Evolutionary conservation across 2,888 invertebrate genomes (phyloP), one percentile per base, ranked within the genome.

Genomic region (Exephanes ischioxanthus): DNA sequence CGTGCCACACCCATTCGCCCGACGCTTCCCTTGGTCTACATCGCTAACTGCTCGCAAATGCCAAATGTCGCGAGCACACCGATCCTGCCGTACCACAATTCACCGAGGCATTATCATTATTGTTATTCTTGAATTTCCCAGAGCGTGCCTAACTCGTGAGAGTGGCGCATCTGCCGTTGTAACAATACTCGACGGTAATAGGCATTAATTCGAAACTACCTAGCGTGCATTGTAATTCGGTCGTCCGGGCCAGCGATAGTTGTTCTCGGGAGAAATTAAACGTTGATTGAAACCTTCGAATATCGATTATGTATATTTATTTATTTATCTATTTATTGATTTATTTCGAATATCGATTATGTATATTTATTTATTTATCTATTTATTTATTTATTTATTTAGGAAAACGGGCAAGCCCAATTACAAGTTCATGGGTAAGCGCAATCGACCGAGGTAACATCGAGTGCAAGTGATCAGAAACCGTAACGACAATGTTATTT

Each of bases 61-160:
- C 14, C 76, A 83, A 75, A 75, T 53, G 53, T 71, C 66, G 76
- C 76, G 72, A 58, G 41, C 45, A 48, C 68, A 53, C 22, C 48
- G 41, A 51, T 79, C 68, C 55, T 19, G 37, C 22, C 58, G 26
- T 51, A 78, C 53, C 75, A 55, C 80, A 61, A 80, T 72, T 72
- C 67, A 48, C 45, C 26, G 66, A 51, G 55, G 26, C 45, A 83
- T 66, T 72, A 11, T 73, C 19, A 26, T 61, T 55, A 55, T 55
- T 72, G 33, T 73, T 58, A 63, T 79, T 73, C 58, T 79, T 66
- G 55, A 22, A 68, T 41, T 41, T 22, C 48, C 37, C 22, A 11
- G n/a, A 26, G 58, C 58, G 55, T 26, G 22, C 22, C 58, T 26
- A 26, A 22, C 11, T 58, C 78, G 61, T 53, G 1, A 41, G 70